Base-by-base conservation (phyloP, 2,113 vertebrate species). In the Lasiurus borealis region DNA sequence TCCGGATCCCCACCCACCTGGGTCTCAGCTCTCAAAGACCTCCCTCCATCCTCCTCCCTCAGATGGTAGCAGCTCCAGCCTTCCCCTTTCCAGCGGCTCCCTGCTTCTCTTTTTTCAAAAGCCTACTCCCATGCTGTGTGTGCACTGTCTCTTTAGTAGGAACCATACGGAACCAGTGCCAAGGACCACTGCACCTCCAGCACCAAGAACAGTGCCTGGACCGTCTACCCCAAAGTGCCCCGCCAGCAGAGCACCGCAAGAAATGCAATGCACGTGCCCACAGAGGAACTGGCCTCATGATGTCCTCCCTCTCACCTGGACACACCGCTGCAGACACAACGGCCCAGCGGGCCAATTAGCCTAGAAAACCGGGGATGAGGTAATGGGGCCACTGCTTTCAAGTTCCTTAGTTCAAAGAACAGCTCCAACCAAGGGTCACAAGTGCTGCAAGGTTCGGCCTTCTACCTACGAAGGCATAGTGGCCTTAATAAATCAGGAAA, bases 341-440 rank as follows among this genome's bases (percentile, higher is more conserved):
- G 71, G 77, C 95, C 92, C 90, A 76, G 52, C 14, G 92, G 96
- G 81, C 93, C 96, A 94, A 95, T 86, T 72, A 96, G 59, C 66
- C n/a, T 14, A 0, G 10, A 81, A 90, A 48, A 72, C 21, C 21
- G 9, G 85, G 76, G 50, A 40, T 73, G 93, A 94, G 84, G 44
- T 91, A 90, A 96, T 50, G 34, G 85, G 64, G 87, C 62, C 46
- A 27, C 48, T 36, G 73, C 77, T 76, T n/a, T 8, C 48, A 72
- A 64, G 57, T 92, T 96, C 94, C 64, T 94, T 94, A 95, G 80
- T 77, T 85, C 84, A 81, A 36, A 86, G 84, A 27, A 64, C n/a
- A 89, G 66, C 90, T 89, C 77, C 72, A 93, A 11, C 3, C 11
- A n/a, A 89, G 59, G 77, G 50, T 91, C 82, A 76, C 4, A 80